A percentile compares a stretch with the other conserved stretches of the same genome.
Evolutionary conservation across 2,888 invertebrate genomes (phyloP).

Genomic region (Arrhopalites spinosus): DNA sequence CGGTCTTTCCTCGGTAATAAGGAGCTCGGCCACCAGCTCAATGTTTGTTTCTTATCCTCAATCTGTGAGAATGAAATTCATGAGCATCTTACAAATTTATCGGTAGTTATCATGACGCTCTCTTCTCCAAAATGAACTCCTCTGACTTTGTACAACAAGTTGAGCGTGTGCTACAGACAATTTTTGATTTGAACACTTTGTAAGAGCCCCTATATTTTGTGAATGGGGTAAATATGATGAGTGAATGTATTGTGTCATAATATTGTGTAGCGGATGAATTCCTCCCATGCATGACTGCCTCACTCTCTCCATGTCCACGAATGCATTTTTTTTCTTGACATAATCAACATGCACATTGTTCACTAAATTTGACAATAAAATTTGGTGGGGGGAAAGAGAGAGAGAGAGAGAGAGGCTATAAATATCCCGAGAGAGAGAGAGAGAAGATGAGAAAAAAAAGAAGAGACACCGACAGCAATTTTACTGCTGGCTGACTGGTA

Average conservation of each 20-base stretch:
- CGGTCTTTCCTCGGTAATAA: neutral
- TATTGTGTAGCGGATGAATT: neutral
- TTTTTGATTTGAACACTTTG: too few species aligned
- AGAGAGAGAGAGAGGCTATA: neutral
- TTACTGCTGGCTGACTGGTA: constrained; percentile 12
- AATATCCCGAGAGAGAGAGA: neutral
- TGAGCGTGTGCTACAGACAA: too few species aligned
- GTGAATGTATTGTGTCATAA: constrained; percentile 19
- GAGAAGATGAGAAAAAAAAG: neutral
- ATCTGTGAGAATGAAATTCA: constrained; percentile 4
- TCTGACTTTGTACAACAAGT: too few species aligned
- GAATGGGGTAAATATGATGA: too few species aligned
- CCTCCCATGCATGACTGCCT: neutral
- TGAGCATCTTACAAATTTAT: constrained; percentile 13
- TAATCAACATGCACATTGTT: constrained; percentile 15
- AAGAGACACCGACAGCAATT: constrained; percentile 14
- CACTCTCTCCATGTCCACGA: too few species aligned
- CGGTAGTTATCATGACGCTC: neutral
- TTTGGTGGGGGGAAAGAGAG: neutral
- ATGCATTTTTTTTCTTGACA: neutral
- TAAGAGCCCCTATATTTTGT: too few species aligned
- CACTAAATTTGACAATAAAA: neutral
- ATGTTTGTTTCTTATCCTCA: neutral
- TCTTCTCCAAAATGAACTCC: neutral
- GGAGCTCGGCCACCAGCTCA: neutral